A percentile compares a stretch with the other conserved stretches of the same genome.
Evolutionary conservation across 2,888 invertebrate species (phyloP).

Genomic region (Slavum lentiscoides): DNA sequence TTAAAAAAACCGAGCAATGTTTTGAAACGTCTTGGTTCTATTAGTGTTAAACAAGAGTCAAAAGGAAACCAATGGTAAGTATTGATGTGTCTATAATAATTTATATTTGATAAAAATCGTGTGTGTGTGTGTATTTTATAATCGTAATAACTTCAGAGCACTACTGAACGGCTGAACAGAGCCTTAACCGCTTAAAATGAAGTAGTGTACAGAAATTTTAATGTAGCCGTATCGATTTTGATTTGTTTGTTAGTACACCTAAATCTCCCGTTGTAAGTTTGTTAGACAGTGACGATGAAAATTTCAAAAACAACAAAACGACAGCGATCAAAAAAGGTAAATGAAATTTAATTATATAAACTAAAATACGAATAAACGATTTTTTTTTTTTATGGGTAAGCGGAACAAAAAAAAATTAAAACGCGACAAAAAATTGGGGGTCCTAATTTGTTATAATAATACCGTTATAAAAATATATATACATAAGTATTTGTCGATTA

Average conservation of each 20-base stretch:
- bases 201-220: background rate
- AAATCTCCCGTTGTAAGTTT: constrained; percentile 15
- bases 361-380: no score
- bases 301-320: background rate
- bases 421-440: no score
- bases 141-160: no score
- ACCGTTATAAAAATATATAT: no score
- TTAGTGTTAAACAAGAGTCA: background rate
- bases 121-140: background rate
- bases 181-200: no score
- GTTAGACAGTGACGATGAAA: constrained; percentile 38
- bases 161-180: no score
- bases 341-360: background rate
- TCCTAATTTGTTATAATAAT: no score
- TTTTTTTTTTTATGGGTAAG: no score
- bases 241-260: constrained; percentile 8
- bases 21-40: constrained; percentile 42
- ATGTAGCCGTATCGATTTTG: background rate
- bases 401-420: no score
- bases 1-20: constrained; percentile 41
- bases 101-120: background rate
- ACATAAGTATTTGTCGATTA: no score
- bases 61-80: constrained; percentile 17
- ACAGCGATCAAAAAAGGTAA: constrained; percentile 1
- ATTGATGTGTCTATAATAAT: no score